Evolutionary conservation across 2,113 vertebrate species (phyloP).

Genomic region (Oenanthe oenanthe): DNA sequence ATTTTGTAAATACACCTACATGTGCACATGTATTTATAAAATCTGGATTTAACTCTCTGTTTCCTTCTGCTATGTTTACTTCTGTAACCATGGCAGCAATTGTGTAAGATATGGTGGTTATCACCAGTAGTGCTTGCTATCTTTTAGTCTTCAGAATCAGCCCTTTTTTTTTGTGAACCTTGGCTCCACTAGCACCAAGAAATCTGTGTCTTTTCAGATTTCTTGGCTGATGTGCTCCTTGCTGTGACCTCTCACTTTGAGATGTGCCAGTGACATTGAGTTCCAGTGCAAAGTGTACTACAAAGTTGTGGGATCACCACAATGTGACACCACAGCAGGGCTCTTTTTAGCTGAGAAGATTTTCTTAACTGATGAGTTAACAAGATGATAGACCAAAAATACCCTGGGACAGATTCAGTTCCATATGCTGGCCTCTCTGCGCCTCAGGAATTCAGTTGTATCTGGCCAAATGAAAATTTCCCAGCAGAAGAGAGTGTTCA

Average conservation of each 20-base stretch:
- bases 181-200: slow-evolving; percentile 30
- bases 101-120: slow-evolving; percentile 25
- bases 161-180: neutral
- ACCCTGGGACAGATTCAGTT: slow-evolving; percentile 21
- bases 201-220: slow-evolving; percentile 70
- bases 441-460: neutral
- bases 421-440: neutral
- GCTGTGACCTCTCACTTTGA: slow-evolving; percentile 59
- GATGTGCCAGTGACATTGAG: slow-evolving; percentile 62
- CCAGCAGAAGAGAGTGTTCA: neutral
- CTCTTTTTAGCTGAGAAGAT: neutral
- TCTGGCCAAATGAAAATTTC: slow-evolving; percentile 29
- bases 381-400: slow-evolving; percentile 37
- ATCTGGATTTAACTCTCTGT: neutral
- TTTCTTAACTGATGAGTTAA: slow-evolving; percentile 62
- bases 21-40: neutral
- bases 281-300: slow-evolving; percentile 32
- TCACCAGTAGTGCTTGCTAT: slow-evolving; percentile 9
- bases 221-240: slow-evolving; percentile 58
- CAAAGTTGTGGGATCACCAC: slow-evolving; percentile 32
- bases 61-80: neutral
- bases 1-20: neutral
- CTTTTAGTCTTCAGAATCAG: slow-evolving; percentile 23
- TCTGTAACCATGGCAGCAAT: slow-evolving; percentile 9
- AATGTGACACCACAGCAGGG: neutral